Percentiles rank a stretch among this genome's conserved stretches.
Conservation (phyloP, 2,113 vertebrate species). For the Piliocolobus tephrosceles region DNA sequence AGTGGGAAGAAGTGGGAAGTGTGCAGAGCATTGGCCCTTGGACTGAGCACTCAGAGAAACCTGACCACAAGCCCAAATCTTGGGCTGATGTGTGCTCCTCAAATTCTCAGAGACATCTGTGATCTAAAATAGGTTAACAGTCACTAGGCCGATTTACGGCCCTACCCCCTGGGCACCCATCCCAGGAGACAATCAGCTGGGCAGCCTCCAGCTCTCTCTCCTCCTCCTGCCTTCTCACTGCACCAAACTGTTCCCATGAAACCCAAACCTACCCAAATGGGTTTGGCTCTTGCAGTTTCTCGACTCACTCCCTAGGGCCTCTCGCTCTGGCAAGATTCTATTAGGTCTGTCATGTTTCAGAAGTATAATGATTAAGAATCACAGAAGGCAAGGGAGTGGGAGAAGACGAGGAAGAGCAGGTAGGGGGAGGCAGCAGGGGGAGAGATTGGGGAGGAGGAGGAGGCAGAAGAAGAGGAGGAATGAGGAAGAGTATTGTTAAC, state of each 20-base stretch:
- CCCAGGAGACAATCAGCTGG: not conserved
- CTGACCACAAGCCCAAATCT: not conserved
- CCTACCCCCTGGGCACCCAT: not conserved
- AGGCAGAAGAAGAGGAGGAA: not conserved
- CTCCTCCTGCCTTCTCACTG: not conserved
- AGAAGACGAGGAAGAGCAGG: not conserved
- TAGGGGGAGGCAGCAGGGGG: not conserved
- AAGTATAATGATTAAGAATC: constrained; percentile 15
- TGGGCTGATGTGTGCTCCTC: not conserved
- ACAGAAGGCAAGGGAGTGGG: not conserved
- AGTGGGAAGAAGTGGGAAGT: not conserved
- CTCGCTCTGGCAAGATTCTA: not conserved
- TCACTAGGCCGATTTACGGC: not conserved
- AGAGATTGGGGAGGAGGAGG: not conserved
- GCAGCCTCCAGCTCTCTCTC: not conserved
- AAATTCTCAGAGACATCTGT: not conserved
- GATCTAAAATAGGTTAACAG: not conserved
- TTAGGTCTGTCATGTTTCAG: not conserved
- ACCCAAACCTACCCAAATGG: constrained; percentile 35
- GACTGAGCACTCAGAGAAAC: not conserved
- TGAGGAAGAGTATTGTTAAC: constrained; percentile 21
- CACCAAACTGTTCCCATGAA: constrained; percentile 35
- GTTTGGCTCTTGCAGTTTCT: constrained; percentile 22
- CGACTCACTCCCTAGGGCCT: constrained; percentile 5
- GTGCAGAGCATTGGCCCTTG: not conserved